phyloP scores from a whole-genome alignment of 2,797 vertebrate species.

The Lagorchestes hirsutus region DNA sequence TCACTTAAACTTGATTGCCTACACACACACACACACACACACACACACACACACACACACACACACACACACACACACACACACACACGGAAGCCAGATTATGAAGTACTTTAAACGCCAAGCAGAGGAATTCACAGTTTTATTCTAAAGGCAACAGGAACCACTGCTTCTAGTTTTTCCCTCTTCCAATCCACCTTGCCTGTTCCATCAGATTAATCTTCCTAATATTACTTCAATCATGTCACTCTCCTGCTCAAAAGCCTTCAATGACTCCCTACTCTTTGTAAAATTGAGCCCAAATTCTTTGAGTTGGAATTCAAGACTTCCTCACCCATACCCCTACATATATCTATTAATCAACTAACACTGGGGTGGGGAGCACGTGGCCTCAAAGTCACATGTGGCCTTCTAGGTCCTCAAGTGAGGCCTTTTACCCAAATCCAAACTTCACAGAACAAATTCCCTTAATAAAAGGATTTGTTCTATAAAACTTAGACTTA shows the following conservation, averaged over 20 bases:
- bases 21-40: too few relatives aligned
- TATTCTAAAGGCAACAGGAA: neutral
- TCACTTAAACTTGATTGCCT: neutral
- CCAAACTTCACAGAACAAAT: too few relatives aligned
- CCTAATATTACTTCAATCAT: neutral
- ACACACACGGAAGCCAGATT: neutral
- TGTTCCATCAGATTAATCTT: conserved; percentile 7
- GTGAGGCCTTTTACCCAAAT: too few relatives aligned
- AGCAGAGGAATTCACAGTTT: neutral
- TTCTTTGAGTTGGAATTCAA: conserved; percentile 5
- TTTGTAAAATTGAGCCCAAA: conserved; percentile 27
- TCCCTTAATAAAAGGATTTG: too few relatives aligned
- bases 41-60: too few relatives aligned
- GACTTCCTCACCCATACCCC: neutral
- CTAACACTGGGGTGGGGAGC: too few relatives aligned
- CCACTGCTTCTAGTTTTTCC: neutral
- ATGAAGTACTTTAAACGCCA: neutral
- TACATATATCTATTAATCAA: neutral
- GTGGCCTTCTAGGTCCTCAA: too few relatives aligned
- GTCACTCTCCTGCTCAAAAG: neutral
- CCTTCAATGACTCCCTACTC: neutral
- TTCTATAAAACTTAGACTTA: too few relatives aligned
- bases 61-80: too few relatives aligned
- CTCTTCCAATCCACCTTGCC: neutral
- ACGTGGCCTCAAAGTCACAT: too few relatives aligned